A percentile compares a stretch with the other conserved stretches of the same genome.
These are phyloP conservation scores for Electrophaes corylata DNA, from an alignment of 2,888 invertebrate genomes.

Conservation along the genomic window DNA sequence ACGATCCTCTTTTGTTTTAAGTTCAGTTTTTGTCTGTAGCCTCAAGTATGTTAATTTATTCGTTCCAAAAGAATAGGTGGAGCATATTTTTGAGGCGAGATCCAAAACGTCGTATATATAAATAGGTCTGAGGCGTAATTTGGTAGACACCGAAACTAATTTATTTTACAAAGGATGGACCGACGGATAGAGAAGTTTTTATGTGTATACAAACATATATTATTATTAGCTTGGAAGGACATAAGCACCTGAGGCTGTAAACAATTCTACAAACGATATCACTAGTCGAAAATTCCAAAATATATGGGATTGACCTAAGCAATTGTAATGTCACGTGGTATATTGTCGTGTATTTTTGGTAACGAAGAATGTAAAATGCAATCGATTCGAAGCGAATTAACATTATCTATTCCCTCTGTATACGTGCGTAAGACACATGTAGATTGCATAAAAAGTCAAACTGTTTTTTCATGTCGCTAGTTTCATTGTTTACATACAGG, in stretches of 20 bases:
- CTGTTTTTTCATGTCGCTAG: background rate
- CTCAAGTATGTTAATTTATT: constrained; percentile 79
- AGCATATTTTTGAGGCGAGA: constrained; percentile 79
- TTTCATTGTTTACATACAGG: no score
- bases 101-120: constrained; percentile 74
- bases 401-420: no score
- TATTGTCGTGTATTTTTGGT: no score
- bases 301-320: no score
- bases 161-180: constrained; percentile 84
- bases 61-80: constrained; percentile 73
- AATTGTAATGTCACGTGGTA: no score
- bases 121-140: constrained; percentile 83
- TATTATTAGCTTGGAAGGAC: constrained; percentile 55
- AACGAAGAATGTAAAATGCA: no score
- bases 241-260: constrained; percentile 25
- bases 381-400: no score
- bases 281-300: no score
- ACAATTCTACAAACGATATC: no score
- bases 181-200: constrained; percentile 81
- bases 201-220: constrained; percentile 79
- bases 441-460: background rate
- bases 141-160: constrained; percentile 86
- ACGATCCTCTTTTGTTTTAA: constrained; percentile 76
- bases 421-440: no score
- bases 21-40: constrained; percentile 71